Conservation (phyloP, 1,140 invertebrate genomes). For the Ostrea denselamellosa region DNA sequence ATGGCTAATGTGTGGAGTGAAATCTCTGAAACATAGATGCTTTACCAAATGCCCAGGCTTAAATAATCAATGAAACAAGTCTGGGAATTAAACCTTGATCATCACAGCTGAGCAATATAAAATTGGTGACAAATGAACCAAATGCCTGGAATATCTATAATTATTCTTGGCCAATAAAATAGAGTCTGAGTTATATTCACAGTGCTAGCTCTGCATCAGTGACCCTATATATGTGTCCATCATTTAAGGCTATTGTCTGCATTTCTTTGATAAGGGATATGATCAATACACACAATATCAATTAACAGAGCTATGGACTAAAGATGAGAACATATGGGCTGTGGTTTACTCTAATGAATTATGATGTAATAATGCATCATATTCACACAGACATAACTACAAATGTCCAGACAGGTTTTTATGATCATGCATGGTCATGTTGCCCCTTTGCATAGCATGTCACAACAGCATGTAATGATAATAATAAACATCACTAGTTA, state of each 20-base stretch:
- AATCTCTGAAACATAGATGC: neutral
- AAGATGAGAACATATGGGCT: conserved; percentile 5
- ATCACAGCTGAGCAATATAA: neutral
- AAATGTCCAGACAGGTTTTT: neutral
- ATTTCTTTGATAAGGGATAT: neutral
- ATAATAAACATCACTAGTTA: neutral
- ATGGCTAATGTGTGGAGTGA: neutral
- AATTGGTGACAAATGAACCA: neutral
- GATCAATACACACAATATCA: conserved; percentile 20
- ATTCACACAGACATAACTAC: neutral
- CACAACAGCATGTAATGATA: neutral
- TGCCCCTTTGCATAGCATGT: neutral
- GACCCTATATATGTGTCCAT: neutral
- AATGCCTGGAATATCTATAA: neutral
- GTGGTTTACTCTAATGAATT: neutral
- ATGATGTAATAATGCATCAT: neutral
- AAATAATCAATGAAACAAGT: no score
- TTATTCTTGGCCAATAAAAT: neutral
- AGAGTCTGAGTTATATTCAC: neutral
- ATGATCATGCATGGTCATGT: neutral
- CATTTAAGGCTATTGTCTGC: neutral
- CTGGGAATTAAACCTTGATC: neutral
- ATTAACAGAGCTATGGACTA: neutral
- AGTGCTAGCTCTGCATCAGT: neutral
- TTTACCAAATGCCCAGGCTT: neutral